Percentiles rank a stretch among this genome's conserved stretches.
Conservation (phyloP, 2,888 invertebrate species). For the Orthosia gracilis region DNA sequence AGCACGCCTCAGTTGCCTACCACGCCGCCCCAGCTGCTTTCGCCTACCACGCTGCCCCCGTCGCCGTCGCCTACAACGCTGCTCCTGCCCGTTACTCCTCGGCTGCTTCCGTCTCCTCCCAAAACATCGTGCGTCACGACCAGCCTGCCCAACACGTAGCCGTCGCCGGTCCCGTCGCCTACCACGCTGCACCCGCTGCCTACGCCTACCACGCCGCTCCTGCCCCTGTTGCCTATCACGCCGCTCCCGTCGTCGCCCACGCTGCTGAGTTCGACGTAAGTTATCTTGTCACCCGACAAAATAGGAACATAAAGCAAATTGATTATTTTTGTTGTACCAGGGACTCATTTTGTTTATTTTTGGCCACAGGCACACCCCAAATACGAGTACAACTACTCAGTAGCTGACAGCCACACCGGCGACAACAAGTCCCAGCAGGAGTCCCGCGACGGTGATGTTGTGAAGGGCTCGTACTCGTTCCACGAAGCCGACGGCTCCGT, state of each 20-base stretch:
- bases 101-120: slow-evolving; percentile 78
- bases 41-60: slow-evolving; percentile 34
- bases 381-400: slow-evolving; percentile 86
- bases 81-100: slow-evolving; percentile 76
- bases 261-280: slow-evolving; percentile 61
- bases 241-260: slow-evolving; percentile 53
- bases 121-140: slow-evolving; percentile 73
- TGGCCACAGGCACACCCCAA: slow-evolving; percentile 82
- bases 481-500: slow-evolving; percentile 88
- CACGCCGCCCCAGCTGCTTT: slow-evolving; percentile 67
- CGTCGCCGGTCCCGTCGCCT: slow-evolving; percentile 61
- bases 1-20: slow-evolving; percentile 55
- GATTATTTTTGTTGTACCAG: background rate
- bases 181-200: slow-evolving; percentile 36
- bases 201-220: slow-evolving; percentile 48
- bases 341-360: slow-evolving; percentile 68
- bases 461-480: slow-evolving; percentile 90
- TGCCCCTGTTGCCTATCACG: slow-evolving; percentile 32
- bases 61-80: slow-evolving; percentile 59
- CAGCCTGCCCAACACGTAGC: slow-evolving; percentile 65
- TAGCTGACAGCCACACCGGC: slow-evolving; percentile 86
- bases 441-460: slow-evolving; percentile 88
- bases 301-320: background rate
- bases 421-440: slow-evolving; percentile 88
- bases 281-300: background rate